Base-by-base conservation (phyloP, 2,113 vertebrate species). In the Megaceryle maxima region DNA sequence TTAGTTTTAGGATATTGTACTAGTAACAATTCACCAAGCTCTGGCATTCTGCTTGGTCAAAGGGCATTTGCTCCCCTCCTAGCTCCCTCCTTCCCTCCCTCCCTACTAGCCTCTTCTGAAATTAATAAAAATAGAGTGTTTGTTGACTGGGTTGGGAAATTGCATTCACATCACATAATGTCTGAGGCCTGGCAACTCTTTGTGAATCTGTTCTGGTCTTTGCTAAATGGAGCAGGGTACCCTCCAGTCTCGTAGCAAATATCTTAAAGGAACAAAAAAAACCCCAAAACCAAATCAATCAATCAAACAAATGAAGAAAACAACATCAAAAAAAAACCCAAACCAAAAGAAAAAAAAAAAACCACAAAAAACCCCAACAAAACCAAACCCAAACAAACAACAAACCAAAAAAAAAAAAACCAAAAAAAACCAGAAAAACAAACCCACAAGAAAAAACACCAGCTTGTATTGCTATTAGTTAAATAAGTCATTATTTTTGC, bases 111-210 rank as follows among this genome's bases (percentile, higher is more conserved):
- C 28, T 95, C 77, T 92, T 87, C 64, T 43, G 94, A 94, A 95
- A 94, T 92, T 84, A 96, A 89, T 97, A 95, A 94, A 93, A 92
- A 89, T 73, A 82, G 56, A 72, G 62, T 94, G 88, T 79, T 96
- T 90, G 67, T 94, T 96, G 92, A 91, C 66, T 87, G 88, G n/a
- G 73, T 89, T 81, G 94, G 94, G 50, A 94, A 97, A 95, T 95
- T 95, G 37, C 80, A 79, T 96, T 96, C 83, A 80, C 83, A 88
- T 96, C 90, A 82, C 92, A 94, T 94, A 87, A 93, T 26, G 83
- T 89, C 92, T 96, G 91, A 91, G 69, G 81, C 92, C 94, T 92
- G 77, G 80, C 86, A 92, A 88, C 64, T 43, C 68, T 83, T 55
- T 63, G 50, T 81, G 83, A 82, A 68, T 81, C 53, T 94, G 62